Evolutionary conservation across 2,113 vertebrate species (phyloP).

Genomic region (Heloderma charlesbogerti): DNA sequence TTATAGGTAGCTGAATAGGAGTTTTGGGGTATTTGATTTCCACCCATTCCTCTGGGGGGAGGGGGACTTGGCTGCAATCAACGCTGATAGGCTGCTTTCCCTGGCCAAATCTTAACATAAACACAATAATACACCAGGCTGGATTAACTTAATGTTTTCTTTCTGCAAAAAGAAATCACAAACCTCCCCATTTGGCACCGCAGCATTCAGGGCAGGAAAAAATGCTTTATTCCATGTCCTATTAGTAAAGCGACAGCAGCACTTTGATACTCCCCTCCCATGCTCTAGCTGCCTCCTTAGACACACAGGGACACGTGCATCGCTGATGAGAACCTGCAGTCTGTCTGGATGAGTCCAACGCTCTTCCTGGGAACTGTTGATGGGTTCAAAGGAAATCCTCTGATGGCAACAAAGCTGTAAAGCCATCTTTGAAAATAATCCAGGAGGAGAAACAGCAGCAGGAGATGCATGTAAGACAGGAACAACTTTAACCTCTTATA

Average conservation of each 20-base stretch:
- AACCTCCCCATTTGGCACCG: slow-evolving; percentile 34
- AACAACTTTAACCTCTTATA: neutral
- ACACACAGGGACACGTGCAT: fast-evolving
- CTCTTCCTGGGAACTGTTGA: neutral
- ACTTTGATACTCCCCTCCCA: fast-evolving
- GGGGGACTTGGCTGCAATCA: too few relatives aligned
- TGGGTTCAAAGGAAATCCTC: slow-evolving; percentile 42
- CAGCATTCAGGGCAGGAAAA: neutral
- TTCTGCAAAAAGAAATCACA: neutral
- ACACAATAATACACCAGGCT: neutral
- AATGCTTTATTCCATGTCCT: slow-evolving; percentile 15
- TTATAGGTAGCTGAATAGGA: neutral
- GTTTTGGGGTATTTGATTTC: neutral
- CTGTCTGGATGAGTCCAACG: fast-evolving
- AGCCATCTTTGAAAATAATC: neutral
- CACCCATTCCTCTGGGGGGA: too few relatives aligned
- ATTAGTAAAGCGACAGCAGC: neutral
- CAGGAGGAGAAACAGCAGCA: neutral
- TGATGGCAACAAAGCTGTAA: neutral
- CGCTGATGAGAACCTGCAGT: fast-evolving
- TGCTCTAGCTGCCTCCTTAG: neutral
- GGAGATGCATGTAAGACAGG: neutral
- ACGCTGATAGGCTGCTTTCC: neutral
- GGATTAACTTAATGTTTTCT: neutral
- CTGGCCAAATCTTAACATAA: neutral